Percentiles rank a stretch among this genome's conserved stretches.
Conservation (phyloP, 2,888 invertebrate species). For the Lasius platythorax region DNA sequence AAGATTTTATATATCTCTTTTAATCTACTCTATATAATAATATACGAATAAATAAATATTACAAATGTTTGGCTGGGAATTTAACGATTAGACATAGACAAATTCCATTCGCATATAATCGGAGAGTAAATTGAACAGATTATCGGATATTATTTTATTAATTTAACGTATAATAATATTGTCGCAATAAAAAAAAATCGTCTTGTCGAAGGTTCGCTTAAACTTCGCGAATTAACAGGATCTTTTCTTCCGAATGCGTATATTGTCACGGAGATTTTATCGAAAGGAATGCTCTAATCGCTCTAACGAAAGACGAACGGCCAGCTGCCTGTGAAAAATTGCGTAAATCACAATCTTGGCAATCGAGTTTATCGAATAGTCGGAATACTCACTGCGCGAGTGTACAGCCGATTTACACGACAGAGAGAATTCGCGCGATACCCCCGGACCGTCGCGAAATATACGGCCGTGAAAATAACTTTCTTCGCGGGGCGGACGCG, state of each 20-base stretch:
- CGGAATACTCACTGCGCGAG: background rate
- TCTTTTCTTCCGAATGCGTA: background rate
- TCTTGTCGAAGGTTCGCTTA: background rate
- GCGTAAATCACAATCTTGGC: slow-evolving; percentile 16
- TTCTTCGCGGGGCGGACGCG: slow-evolving; percentile 42
- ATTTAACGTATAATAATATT: background rate
- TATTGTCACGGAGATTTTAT: background rate
- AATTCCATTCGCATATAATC: background rate
- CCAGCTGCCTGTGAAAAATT: background rate
- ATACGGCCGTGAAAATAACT: slow-evolving; percentile 49
- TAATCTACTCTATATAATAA: background rate
- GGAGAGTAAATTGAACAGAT: background rate
- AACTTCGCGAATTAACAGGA: background rate
- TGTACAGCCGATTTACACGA: background rate
- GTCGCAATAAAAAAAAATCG: background rate
- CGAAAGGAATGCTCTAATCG: background rate
- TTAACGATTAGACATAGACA: background rate
- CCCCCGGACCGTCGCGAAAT: slow-evolving; percentile 12
- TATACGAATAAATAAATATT: background rate
- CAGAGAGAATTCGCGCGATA: background rate
- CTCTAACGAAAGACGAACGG: background rate
- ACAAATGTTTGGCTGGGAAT: background rate
- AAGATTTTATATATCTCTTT: background rate
- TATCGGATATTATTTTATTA: background rate
- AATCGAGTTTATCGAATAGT: slow-evolving; percentile 23